Conservation (phyloP, 2,113 vertebrate genomes). For the Hippocampus zosterae region DNA sequence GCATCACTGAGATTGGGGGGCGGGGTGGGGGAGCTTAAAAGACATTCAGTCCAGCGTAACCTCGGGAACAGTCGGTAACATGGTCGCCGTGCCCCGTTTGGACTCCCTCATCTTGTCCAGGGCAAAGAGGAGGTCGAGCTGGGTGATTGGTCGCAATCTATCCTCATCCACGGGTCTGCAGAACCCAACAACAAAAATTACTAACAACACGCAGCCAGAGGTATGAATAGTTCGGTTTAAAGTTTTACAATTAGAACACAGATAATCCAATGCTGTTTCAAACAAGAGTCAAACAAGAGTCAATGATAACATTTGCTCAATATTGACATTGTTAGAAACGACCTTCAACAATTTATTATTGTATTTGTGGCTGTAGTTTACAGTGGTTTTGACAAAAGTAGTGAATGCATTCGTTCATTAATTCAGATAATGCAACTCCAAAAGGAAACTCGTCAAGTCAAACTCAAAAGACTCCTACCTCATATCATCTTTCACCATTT, state of each 20-base stretch:
- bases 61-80: constrained; percentile 42
- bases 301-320: too few species aligned
- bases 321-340: neutral
- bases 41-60: constrained; percentile 66
- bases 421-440: too few species aligned
- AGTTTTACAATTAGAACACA: neutral
- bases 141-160: constrained; percentile 70
- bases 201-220: neutral
- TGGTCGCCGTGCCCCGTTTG: constrained; percentile 56
- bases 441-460: too few species aligned
- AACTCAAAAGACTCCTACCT: too few species aligned
- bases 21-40: neutral
- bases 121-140: constrained; percentile 75
- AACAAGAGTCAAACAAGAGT: neutral
- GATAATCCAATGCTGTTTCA: neutral
- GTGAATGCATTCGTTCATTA: too few species aligned
- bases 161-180: constrained; percentile 62
- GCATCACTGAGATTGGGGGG: neutral
- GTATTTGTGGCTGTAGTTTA: neutral
- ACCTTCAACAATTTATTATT: neutral
- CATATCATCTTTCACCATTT: too few species aligned
- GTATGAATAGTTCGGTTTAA: neutral
- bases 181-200: constrained; percentile 10
- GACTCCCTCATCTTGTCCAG: constrained; percentile 79
- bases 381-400: too few species aligned